These are phyloP conservation scores for Salarias fasciatus DNA, from an alignment of 2,797 vertebrate genomes.

Conservation along the genomic window DNA sequence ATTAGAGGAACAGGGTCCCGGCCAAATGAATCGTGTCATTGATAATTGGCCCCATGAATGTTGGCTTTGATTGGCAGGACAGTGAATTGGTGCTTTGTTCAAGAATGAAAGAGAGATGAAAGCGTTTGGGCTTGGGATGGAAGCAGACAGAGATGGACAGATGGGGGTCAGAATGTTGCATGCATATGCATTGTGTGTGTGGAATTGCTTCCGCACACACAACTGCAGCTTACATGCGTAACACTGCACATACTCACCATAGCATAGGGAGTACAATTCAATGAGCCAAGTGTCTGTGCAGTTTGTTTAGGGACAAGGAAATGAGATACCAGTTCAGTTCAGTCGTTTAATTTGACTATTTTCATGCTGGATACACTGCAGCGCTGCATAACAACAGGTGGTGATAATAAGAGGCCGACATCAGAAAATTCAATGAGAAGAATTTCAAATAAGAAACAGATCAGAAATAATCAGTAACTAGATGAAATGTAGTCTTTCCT, in stretches of 20 bases:
- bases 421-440: too few relatives aligned
- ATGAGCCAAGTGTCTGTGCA: not conserved
- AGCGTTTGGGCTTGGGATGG: slow-evolving; percentile 48
- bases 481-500: too few relatives aligned
- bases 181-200: slow-evolving; percentile 26
- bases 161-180: slow-evolving; percentile 31
- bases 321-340: too few relatives aligned
- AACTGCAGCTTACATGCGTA: not conserved
- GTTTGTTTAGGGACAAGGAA: not conserved
- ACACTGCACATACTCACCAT: slow-evolving; percentile 7
- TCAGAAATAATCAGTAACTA: too few relatives aligned
- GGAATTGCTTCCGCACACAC: slow-evolving; percentile 34
- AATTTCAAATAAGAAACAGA: too few relatives aligned
- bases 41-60: slow-evolving; percentile 74
- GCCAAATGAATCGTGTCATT: slow-evolving; percentile 75
- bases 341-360: too few relatives aligned
- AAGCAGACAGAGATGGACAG: slow-evolving; percentile 46
- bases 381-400: too few relatives aligned
- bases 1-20: slow-evolving; percentile 34
- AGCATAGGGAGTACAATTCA: not conserved
- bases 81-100: slow-evolving; percentile 71
- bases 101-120: slow-evolving; percentile 60
- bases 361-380: too few relatives aligned
- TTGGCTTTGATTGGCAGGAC: slow-evolving; percentile 71
- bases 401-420: too few relatives aligned